Evolutionary conservation across 2,888 invertebrate species (phyloP).

Genomic region (Marronus borbonicus): DNA sequence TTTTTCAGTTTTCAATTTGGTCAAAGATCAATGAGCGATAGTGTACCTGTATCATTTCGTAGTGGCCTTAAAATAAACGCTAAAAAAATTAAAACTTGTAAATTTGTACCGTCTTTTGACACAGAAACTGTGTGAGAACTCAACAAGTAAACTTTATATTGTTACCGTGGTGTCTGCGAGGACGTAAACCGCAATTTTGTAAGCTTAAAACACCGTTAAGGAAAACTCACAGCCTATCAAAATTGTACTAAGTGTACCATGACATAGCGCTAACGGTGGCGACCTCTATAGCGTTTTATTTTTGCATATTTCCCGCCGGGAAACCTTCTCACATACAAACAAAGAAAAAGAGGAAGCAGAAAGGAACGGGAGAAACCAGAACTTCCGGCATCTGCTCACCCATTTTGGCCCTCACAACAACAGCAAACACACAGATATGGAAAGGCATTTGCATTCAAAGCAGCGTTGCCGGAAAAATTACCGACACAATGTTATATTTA

Average conservation of each 20-base stretch:
- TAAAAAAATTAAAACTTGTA: not conserved
- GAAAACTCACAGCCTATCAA: constrained; percentile 27
- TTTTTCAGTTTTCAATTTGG: no score
- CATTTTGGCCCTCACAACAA: constrained; percentile 28
- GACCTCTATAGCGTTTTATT: constrained; percentile 32
- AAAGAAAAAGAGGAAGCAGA: constrained; percentile 40
- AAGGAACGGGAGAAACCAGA: constrained; percentile 26
- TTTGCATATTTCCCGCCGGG: constrained; percentile 36
- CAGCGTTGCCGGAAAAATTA: constrained; percentile 26
- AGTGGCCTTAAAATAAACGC: not conserved
- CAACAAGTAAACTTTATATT: constrained; percentile 38
- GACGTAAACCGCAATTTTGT: not conserved
- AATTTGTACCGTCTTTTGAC: not conserved
- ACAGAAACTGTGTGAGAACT: not conserved
- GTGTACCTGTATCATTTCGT: no score
- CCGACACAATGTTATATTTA: constrained; percentile 29
- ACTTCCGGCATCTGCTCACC: constrained; percentile 40
- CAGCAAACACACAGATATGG: constrained; percentile 25
- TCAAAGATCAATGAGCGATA: no score
- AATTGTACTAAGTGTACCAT: constrained; percentile 40
- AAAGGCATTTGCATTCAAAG: constrained; percentile 23
- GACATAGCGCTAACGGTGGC: constrained; percentile 33
- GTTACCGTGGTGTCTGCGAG: not conserved
- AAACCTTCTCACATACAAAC: constrained; percentile 31
- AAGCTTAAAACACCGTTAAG: constrained; percentile 17